These are phyloP conservation scores for Sisor rabdophorus DNA, from an alignment of 2,113 vertebrate genomes.

Conservation along the genomic window DNA sequence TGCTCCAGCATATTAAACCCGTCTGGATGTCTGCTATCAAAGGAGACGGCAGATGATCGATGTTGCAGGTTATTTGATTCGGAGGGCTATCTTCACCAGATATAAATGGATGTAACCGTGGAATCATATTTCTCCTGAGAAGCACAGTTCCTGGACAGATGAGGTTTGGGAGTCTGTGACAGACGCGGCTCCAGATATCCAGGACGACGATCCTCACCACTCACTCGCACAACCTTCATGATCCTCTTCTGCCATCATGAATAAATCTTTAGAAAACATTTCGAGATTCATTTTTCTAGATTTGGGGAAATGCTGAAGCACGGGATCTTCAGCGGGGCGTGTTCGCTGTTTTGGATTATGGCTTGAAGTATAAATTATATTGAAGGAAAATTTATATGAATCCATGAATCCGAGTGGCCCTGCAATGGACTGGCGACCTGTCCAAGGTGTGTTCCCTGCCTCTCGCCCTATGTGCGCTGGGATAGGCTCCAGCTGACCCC, in stretches of 20 bases:
- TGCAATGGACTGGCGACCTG: no score
- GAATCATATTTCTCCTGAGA: conserved; percentile 62
- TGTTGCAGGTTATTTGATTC: conserved; percentile 70
- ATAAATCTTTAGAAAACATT: conserved; percentile 11
- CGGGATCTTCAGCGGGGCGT: neutral
- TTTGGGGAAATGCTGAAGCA: neutral
- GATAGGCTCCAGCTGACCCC: no score
- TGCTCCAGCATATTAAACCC: conserved; percentile 61
- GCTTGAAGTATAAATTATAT: neutral
- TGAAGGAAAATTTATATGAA: no score
- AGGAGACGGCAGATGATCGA: conserved; percentile 60
- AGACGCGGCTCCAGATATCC: conserved; percentile 13
- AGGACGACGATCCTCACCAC: conserved; percentile 2
- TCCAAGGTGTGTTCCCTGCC: no score
- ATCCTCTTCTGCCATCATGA: neutral
- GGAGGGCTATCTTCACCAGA: conserved; percentile 62
- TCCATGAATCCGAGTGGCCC: no score
- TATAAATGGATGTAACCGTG: conserved; percentile 66
- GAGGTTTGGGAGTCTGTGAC: conserved; percentile 41
- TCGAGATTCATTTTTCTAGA: neutral
- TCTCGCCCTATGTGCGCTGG: no score
- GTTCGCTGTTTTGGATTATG: neutral
- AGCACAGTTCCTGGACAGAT: conserved; percentile 50
- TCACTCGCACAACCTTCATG: neutral
- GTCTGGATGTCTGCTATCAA: conserved; percentile 54